Conservation (phyloP, 1,140 invertebrate genomes). For the Leptestheria dahalacensis region DNA sequence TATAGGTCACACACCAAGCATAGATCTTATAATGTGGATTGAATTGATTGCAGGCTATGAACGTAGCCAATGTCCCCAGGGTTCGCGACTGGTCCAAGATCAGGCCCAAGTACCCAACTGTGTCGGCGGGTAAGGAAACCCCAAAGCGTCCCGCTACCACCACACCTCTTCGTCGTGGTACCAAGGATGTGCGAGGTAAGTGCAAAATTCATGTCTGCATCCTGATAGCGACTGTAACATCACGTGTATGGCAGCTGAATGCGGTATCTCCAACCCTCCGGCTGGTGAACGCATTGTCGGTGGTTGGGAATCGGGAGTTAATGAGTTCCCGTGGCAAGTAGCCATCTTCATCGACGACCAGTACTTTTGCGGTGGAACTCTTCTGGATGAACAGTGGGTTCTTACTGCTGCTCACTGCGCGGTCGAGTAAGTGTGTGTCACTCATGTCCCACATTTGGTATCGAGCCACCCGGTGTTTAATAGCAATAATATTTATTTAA, state of each 20-base stretch:
- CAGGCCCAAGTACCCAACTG: background rate
- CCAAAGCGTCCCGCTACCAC: background rate
- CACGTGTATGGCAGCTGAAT: no score
- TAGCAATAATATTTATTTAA: no score
- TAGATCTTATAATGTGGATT: no score
- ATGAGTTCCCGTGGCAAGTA: conserved; percentile 22
- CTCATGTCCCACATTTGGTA: no score
- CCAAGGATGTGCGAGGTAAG: background rate
- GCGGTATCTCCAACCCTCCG: background rate
- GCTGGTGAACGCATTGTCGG: background rate
- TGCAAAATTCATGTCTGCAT: background rate
- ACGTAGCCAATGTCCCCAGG: background rate
- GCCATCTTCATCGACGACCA: conserved; percentile 27
- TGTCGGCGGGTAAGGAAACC: background rate
- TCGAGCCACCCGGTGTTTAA: no score
- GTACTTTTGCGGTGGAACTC: conserved; percentile 38
- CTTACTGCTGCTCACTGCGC: conserved; percentile 33
- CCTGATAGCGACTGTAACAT: background rate
- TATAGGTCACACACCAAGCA: no score
- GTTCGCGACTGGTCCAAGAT: background rate
- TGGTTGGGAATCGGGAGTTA: background rate
- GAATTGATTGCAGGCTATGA: background rate
- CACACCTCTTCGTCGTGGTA: background rate
- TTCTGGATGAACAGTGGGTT: conserved; percentile 33
- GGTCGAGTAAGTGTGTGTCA: conserved; percentile 4